Evolutionary conservation across 2,888 invertebrate genomes (phyloP).

Genomic region (Alsophila aescularia): DNA sequence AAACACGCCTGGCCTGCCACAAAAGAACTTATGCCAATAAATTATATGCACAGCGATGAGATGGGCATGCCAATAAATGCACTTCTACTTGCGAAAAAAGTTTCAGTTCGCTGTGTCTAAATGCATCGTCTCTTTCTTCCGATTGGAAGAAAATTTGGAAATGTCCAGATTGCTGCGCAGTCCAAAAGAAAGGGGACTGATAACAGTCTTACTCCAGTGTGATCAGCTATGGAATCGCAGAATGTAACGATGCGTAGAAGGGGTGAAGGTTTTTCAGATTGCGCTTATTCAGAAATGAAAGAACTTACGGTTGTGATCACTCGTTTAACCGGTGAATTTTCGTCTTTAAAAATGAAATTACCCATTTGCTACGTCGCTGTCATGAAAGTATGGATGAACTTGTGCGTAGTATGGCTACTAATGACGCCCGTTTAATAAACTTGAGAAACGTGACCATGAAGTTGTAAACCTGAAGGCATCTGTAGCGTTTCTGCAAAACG

Average conservation of each 20-base stretch:
- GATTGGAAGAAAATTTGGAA: background rate
- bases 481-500: background rate
- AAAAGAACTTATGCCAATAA: too few species aligned
- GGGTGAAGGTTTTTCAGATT: background rate
- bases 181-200: constrained; percentile 6
- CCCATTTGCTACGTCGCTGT: constrained; percentile 5
- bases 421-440: background rate
- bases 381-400: constrained; percentile 14
- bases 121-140: background rate
- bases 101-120: constrained; percentile 6
- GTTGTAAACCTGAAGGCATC: background rate
- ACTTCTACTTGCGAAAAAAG: constrained; percentile 3
- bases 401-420: background rate
- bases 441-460: background rate
- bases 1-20: too few species aligned
- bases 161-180: too few species aligned
- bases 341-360: constrained; percentile 10
- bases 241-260: constrained; percentile 6
- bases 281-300: constrained; percentile 3
- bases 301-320: constrained; percentile 2
- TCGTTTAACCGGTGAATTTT: constrained; percentile 9
- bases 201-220: constrained; percentile 4
- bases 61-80: background rate
- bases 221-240: background rate
- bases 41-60: too few species aligned